Evolutionary conservation across 2,888 invertebrate species (phyloP).

Genomic region (Tubiluchus corallicola): DNA sequence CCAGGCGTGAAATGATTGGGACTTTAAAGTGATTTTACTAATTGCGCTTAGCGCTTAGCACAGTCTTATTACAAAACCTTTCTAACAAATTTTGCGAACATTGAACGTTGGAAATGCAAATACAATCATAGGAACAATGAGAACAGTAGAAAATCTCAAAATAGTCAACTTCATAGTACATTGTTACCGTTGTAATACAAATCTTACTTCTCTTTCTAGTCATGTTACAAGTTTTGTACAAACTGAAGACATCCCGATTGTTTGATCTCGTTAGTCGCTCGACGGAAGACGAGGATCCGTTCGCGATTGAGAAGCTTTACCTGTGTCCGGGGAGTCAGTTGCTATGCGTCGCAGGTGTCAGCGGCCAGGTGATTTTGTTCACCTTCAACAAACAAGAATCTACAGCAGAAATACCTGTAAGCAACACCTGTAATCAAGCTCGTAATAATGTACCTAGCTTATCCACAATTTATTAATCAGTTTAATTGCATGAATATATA

Average conservation of each 20-base stretch:
- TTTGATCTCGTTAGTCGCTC: constrained; percentile 37
- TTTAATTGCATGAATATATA: too few species aligned
- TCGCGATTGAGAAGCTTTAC: constrained; percentile 70
- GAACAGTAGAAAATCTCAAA: not conserved
- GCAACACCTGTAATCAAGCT: too few species aligned
- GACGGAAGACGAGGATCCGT: constrained; percentile 51
- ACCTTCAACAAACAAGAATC: constrained; percentile 83
- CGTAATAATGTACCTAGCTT: too few species aligned
- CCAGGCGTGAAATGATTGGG: too few species aligned
- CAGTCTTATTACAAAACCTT: too few species aligned
- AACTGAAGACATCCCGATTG: constrained; percentile 84
- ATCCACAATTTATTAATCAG: too few species aligned
- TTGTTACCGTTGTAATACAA: constrained; percentile 4
- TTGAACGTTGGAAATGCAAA: too few species aligned
- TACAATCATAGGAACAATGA: too few species aligned
- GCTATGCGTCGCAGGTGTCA: constrained; percentile 72
- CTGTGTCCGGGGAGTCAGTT: constrained; percentile 81
- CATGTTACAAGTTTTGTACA: constrained; percentile 85
- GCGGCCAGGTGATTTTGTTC: constrained; percentile 83
- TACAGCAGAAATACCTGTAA: constrained; percentile 33
- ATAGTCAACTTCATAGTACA: not conserved
- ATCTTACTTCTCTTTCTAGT: constrained; percentile 38
- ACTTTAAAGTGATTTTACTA: too few species aligned
- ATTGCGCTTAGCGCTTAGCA: too few species aligned
- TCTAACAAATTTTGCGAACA: too few species aligned